Conservation (phyloP, 2,888 invertebrate genomes). For the Muscina levida region DNA sequence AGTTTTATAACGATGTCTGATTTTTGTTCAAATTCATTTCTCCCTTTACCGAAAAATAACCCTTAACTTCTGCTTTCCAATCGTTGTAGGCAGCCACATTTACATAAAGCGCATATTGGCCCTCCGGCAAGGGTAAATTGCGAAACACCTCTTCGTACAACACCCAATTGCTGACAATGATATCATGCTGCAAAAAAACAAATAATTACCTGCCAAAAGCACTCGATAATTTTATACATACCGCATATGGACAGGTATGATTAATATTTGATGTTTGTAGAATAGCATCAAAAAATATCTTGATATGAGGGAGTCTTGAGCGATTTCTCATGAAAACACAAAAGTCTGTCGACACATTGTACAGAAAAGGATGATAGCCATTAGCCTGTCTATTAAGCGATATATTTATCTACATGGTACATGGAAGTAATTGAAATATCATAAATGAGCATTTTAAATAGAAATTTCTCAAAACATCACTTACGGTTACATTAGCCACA, state of each 20-base stretch:
- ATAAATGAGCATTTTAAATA: too few relatives aligned
- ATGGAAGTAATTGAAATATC: not conserved
- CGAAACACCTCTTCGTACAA: too few relatives aligned
- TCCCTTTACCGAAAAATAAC: too few relatives aligned
- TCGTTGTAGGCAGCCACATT: too few relatives aligned
- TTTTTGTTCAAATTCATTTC: too few relatives aligned
- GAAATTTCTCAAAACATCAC: not conserved
- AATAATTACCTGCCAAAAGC: too few relatives aligned
- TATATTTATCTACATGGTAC: not conserved
- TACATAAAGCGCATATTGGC: too few relatives aligned
- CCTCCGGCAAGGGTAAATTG: too few relatives aligned
- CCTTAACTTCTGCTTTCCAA: too few relatives aligned
- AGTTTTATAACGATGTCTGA: too few relatives aligned
- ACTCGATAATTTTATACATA: slow-evolving; percentile 14
- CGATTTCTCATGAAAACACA: slow-evolving; percentile 27
- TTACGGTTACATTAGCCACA: not conserved
- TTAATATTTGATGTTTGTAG: not conserved
- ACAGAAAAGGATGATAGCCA: slow-evolving; percentile 40
- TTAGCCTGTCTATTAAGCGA: slow-evolving; percentile 10
- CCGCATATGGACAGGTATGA: slow-evolving; percentile 17
- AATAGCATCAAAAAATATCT: slow-evolving; percentile 7
- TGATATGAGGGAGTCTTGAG: not conserved
- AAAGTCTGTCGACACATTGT: slow-evolving; percentile 30
- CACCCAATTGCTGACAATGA: too few relatives aligned
- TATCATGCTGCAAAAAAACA: too few relatives aligned